These are phyloP conservation scores for Pararge aegeria DNA, from an alignment of 1,140 invertebrate species.

Conservation along the genomic window DNA sequence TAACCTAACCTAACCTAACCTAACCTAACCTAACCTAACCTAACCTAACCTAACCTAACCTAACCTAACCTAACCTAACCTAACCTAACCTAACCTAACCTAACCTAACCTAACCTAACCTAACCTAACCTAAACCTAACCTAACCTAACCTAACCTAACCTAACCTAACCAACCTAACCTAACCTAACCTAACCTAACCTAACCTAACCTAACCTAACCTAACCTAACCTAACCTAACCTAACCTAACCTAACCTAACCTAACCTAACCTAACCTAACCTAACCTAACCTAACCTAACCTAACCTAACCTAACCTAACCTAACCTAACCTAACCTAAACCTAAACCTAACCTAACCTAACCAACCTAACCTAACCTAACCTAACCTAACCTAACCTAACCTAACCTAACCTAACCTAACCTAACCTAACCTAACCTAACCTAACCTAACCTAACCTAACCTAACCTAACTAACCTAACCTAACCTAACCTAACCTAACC, in stretches of 20 bases:
- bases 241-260: slow-evolving; percentile 14
- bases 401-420: slow-evolving; percentile 14
- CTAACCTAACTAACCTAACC: slow-evolving; percentile 18
- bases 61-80: slow-evolving; percentile 14
- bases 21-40: slow-evolving; percentile 8
- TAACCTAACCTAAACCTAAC: slow-evolving; percentile 9
- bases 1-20: slow-evolving; percentile 8
- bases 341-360: slow-evolving; percentile 15
- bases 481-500: slow-evolving; percentile 18
- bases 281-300: slow-evolving; percentile 18
- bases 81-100: slow-evolving; percentile 14
- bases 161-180: slow-evolving; percentile 15
- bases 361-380: slow-evolving; percentile 15
- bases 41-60: slow-evolving; percentile 14
- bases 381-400: slow-evolving; percentile 11
- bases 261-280: slow-evolving; percentile 17
- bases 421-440: slow-evolving; percentile 14
- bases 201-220: slow-evolving; percentile 15
- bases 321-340: slow-evolving; percentile 18
- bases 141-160: slow-evolving; percentile 14
- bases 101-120: slow-evolving; percentile 14
- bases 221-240: slow-evolving; percentile 14
- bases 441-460: slow-evolving; percentile 17
- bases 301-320: slow-evolving; percentile 18
- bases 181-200: slow-evolving; percentile 14